Evolutionary conservation across 2,113 vertebrate species (phyloP).

Genomic region (Dunckerocampus dactyliophorus): DNA sequence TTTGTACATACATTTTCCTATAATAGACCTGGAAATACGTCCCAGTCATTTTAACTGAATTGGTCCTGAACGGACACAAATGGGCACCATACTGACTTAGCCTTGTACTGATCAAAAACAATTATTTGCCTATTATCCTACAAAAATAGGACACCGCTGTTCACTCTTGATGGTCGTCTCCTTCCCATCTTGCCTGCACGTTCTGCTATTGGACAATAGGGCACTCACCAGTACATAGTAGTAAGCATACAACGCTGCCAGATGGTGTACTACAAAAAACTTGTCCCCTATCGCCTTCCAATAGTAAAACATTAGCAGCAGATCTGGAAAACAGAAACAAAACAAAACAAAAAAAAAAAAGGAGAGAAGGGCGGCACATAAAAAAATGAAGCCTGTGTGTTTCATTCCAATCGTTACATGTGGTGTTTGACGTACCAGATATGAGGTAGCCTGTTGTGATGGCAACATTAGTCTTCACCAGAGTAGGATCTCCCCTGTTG

Average conservation of each 20-base stretch:
- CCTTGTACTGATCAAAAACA: not conserved
- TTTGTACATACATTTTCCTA: too few species aligned
- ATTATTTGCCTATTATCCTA: not conserved
- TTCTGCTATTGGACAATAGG: constrained; percentile 69
- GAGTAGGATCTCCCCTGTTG: constrained; percentile 86
- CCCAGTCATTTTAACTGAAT: too few species aligned
- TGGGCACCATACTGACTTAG: not conserved
- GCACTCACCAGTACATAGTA: constrained; percentile 95
- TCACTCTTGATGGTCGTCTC: constrained; percentile 65
- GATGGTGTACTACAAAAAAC: constrained; percentile 92
- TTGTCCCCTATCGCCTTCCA: constrained; percentile 97
- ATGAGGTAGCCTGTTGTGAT: constrained; percentile 98
- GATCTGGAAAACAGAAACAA: constrained; percentile 85
- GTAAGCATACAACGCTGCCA: constrained; percentile 89
- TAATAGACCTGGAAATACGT: too few species aligned
- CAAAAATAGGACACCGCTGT: constrained; percentile 49
- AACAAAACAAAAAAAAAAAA: too few species aligned
- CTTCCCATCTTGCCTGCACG: constrained; percentile 70
- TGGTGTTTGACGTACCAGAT: constrained; percentile 81
- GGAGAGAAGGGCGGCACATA: constrained; percentile 10
- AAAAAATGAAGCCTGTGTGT: not conserved
- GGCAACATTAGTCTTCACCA: constrained; percentile 88
- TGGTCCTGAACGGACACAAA: not conserved
- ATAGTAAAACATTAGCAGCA: constrained; percentile 91
- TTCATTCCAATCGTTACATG: not conserved